Evolutionary conservation across 1,140 invertebrate species (phyloP).

Genomic region (Belonocnema kinseyi): DNA sequence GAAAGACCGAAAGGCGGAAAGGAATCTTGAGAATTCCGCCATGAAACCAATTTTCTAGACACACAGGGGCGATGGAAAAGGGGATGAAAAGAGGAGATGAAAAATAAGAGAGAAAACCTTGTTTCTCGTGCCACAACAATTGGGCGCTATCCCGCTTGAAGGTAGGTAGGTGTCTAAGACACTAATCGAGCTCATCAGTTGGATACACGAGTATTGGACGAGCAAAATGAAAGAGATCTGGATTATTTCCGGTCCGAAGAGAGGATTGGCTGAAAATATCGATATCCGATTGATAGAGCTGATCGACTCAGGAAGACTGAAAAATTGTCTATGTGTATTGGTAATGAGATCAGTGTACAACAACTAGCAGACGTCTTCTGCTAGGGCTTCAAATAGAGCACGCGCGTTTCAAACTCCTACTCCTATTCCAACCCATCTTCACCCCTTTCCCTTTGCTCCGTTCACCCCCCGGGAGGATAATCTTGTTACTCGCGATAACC

Average conservation of each 20-base stretch:
- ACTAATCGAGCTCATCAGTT: conserved; percentile 17
- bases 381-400: conserved; percentile 70
- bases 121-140: conserved; percentile 36
- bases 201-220: neutral
- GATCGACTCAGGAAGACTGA: conserved; percentile 38
- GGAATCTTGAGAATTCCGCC: conserved; percentile 6
- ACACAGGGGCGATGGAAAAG: neutral
- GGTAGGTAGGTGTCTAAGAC: neutral
- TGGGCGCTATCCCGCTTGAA: conserved; percentile 6
- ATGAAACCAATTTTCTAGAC: conserved; percentile 20
- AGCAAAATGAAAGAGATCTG: neutral
- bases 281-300: neutral
- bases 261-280: neutral
- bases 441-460: conserved; percentile 43
- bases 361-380: conserved; percentile 53
- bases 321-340: conserved; percentile 54
- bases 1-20: neutral
- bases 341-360: conserved; percentile 67
- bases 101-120: conserved; percentile 39
- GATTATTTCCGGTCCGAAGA: neutral
- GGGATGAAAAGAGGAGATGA: conserved; percentile 25
- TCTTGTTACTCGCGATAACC: conserved; percentile 69
- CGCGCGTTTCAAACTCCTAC: conserved; percentile 52
- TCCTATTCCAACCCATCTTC: conserved; percentile 33
- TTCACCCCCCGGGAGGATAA: conserved; percentile 56